Conservation (phyloP, 2,888 invertebrate genomes). For the Eupithecia tripunctaria region DNA sequence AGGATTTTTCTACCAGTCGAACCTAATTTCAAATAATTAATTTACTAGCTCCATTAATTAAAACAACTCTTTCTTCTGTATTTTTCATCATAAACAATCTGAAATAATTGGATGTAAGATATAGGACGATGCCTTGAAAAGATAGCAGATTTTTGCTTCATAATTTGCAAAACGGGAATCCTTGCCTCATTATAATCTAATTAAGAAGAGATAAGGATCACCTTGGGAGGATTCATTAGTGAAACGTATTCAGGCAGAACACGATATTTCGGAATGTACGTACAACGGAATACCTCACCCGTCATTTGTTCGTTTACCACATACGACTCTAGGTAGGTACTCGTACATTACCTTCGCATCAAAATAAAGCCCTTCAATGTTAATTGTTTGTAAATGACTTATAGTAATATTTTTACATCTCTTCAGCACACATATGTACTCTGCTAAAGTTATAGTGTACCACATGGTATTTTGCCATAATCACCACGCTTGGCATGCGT, state of each 20-base stretch:
- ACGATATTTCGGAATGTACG: slow-evolving; percentile 11
- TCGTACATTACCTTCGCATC: background rate
- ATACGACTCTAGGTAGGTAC: background rate
- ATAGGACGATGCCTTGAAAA: background rate
- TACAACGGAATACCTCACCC: background rate
- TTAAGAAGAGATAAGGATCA: slow-evolving; percentile 9
- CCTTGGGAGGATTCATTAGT: slow-evolving; percentile 28
- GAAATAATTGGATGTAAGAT: background rate
- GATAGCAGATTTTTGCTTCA: background rate
- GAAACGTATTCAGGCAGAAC: slow-evolving; percentile 33
- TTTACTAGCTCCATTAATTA: background rate
- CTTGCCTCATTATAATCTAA: slow-evolving; percentile 9
- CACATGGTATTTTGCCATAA: background rate
- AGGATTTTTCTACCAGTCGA: background rate
- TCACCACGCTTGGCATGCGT: background rate
- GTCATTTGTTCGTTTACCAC: background rate
- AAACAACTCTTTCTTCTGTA: background rate
- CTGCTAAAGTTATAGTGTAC: background rate
- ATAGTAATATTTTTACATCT: too few species aligned
- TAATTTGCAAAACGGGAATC: slow-evolving; percentile 2
- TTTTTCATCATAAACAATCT: background rate
- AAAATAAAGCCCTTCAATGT: background rate
- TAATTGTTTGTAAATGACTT: too few species aligned
- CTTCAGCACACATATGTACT: background rate
- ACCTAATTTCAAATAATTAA: background rate